A percentile compares a stretch with the other conserved stretches of the same genome.
Conservation (phyloP, 2,797 vertebrate genomes). For the Epinephelus malabaricus region DNA sequence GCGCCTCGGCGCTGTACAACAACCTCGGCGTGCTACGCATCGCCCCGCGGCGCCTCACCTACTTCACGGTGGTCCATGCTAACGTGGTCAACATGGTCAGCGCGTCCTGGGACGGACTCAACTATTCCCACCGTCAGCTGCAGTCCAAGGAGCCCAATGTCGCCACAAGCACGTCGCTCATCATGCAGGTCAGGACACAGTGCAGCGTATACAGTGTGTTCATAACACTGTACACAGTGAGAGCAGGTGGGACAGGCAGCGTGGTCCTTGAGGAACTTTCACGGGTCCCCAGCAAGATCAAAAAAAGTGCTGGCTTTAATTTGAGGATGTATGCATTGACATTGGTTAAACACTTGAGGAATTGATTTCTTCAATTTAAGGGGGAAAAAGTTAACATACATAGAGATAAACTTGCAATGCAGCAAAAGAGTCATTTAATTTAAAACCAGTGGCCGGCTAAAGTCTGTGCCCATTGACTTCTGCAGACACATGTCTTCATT, state of each 20-base stretch:
- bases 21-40: slow-evolving; percentile 92
- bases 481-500: not conserved
- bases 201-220: too few relatives aligned
- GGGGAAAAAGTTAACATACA: not conserved
- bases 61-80: slow-evolving; percentile 92
- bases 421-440: not conserved
- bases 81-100: slow-evolving; percentile 91
- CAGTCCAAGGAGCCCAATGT: slow-evolving; percentile 90
- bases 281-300: not conserved
- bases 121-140: slow-evolving; percentile 92
- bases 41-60: slow-evolving; percentile 84
- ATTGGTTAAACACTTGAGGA: not conserved
- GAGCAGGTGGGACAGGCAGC: not conserved
- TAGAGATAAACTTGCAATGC: too few relatives aligned
- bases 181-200: slow-evolving; percentile 90
- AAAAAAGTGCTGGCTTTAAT: not conserved
- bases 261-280: not conserved
- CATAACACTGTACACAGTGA: not conserved
- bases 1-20: slow-evolving; percentile 92
- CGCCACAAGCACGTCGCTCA: slow-evolving; percentile 87
- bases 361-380: not conserved
- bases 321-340: not conserved
- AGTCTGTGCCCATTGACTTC: not conserved
- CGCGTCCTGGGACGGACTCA: slow-evolving; percentile 88
- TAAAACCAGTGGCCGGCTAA: not conserved